Percentiles rank a stretch among this genome's conserved stretches.
phyloP scores from a whole-genome alignment of 2,797 vertebrate species.

The Onychomys torridus region DNA sequence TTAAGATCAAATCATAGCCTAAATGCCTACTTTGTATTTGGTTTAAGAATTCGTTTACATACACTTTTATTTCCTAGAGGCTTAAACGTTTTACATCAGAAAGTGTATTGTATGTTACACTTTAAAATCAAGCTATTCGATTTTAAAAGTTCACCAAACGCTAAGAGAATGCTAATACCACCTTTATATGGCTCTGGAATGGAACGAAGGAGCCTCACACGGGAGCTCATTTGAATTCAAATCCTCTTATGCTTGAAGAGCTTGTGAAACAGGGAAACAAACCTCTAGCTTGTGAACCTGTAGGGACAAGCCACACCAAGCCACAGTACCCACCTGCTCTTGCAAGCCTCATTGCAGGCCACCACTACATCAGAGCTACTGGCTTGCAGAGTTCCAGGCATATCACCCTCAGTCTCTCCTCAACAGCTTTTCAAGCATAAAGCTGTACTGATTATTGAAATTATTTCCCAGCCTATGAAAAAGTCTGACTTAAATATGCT shows the following conservation, averaged over 20 bases:
- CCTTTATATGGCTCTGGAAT: slow-evolving; percentile 14
- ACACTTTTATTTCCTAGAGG: slow-evolving; percentile 63
- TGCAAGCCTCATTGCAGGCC: not conserved
- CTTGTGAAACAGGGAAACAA: not conserved
- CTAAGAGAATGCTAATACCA: slow-evolving; percentile 39
- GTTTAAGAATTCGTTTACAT: slow-evolving; percentile 72
- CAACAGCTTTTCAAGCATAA: not conserved
- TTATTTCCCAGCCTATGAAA: not conserved
- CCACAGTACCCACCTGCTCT: not conserved
- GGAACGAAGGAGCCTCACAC: slow-evolving; percentile 38
- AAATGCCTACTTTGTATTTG: slow-evolving; percentile 69
- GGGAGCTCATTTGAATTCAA: slow-evolving; percentile 54
- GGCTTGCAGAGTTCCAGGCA: not conserved
- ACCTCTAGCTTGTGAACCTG: not conserved
- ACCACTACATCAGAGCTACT: not conserved
- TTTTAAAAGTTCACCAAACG: slow-evolving; percentile 61
- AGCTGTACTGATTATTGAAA: slow-evolving; percentile 1
- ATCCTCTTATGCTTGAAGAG: slow-evolving; percentile 39
- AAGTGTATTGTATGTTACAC: slow-evolving; percentile 7
- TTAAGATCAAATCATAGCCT: slow-evolving; percentile 67
- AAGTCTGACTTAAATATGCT: slow-evolving; percentile 35
- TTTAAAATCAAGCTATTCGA: slow-evolving; percentile 62
- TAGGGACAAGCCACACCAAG: not conserved
- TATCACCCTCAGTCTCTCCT: not conserved
- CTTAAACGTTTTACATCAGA: slow-evolving; percentile 44